Evolutionary conservation across 1,140 invertebrate genomes (phyloP).

Genomic region (Galleria mellonella): DNA sequence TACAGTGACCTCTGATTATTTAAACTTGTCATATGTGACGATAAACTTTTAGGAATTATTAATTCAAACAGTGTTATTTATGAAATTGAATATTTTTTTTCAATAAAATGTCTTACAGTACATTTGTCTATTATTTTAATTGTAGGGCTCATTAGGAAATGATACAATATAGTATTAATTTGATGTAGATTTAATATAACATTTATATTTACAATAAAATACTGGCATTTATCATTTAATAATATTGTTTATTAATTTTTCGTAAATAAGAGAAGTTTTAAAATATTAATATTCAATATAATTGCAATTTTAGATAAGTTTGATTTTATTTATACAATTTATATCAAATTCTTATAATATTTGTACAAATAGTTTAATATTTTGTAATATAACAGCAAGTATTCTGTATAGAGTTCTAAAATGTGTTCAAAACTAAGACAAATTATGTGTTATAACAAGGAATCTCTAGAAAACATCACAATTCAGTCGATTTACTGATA

Average conservation of each 20-base stretch:
- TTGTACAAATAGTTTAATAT: constrained; percentile 16
- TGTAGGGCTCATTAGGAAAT: neutral
- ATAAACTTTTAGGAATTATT: constrained; percentile 34
- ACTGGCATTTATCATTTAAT: constrained; percentile 58
- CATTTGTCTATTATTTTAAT: constrained; percentile 6
- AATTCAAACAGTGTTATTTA: constrained; percentile 41
- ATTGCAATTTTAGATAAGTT: constrained; percentile 3
- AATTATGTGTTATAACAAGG: no score
- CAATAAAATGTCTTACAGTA: constrained; percentile 45
- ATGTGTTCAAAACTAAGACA: no score
- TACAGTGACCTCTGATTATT: constrained; percentile 35
- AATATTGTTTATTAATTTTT: constrained; percentile 15
- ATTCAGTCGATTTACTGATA: no score
- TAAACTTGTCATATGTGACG: constrained; percentile 44
- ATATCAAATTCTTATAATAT: constrained; percentile 29
- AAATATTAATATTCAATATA: neutral
- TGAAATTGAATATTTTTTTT: constrained; percentile 43
- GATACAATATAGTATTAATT: constrained; percentile 21
- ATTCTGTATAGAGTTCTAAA: no score
- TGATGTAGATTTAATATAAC: constrained; percentile 65
- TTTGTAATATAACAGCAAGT: no score
- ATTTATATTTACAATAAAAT: constrained; percentile 71
- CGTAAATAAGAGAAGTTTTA: constrained; percentile 3
- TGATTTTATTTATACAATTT: constrained; percentile 1
- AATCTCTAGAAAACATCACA: no score